phyloP scores from a whole-genome alignment of 2,797 vertebrate species.

The Bryconaethiops microstoma region DNA sequence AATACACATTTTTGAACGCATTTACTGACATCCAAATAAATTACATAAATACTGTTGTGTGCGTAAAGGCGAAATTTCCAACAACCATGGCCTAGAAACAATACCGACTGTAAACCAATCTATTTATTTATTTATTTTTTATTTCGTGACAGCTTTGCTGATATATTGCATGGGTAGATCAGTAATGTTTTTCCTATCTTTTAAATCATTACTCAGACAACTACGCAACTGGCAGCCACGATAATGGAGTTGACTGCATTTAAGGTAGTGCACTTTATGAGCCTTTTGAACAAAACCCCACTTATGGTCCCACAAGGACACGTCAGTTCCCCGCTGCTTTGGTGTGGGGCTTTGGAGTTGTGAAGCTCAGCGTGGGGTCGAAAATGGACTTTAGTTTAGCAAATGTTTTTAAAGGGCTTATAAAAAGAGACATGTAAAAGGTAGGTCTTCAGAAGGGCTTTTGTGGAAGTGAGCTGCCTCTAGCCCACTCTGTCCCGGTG shows the following conservation, averaged over 20 bases:
- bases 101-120: too few species aligned
- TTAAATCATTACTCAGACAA: background rate
- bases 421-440: background rate
- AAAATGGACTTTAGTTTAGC: constrained; percentile 11
- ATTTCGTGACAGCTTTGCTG: too few species aligned
- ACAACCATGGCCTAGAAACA: too few species aligned
- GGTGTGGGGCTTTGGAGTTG: background rate
- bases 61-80: too few species aligned
- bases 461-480: background rate
- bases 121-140: too few species aligned
- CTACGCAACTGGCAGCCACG: background rate
- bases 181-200: too few species aligned
- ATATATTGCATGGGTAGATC: too few species aligned
- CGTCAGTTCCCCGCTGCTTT: background rate
- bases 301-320: background rate
- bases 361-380: background rate
- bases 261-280: background rate
- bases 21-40: too few species aligned
- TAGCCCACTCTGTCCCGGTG: background rate
- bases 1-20: too few species aligned
- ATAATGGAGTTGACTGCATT: background rate
- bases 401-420: background rate
- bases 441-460: background rate
- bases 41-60: too few species aligned
- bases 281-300: background rate